Evolutionary conservation across 2,888 invertebrate genomes (phyloP), one percentile per base, ranked within the genome.

Genomic region (Griposia aprilina): DNA sequence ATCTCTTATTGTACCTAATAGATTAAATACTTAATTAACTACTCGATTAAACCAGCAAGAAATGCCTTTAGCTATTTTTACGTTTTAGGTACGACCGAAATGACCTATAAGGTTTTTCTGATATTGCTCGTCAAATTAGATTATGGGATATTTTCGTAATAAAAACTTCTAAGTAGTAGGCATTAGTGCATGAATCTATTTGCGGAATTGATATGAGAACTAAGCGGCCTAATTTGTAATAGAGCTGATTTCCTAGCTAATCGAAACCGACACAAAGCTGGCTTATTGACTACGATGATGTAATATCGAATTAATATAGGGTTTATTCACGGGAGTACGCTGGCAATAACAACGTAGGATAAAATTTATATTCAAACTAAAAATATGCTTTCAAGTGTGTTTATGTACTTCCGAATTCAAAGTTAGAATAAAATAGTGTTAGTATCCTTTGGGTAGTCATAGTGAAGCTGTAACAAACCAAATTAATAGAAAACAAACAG

Each of bases 161-260:
- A 23, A 68, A 68, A 80, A 57, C 67, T 59, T 36, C n/a, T 52
- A n/a, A n/a, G n/a, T n/a, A 17, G 23, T n/a, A n/a, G 11, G 1
- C 26, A 7, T 41, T 63, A 23, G 11, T 26, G 20, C 23, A 52
- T 48, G 15, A 68, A 68, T 71, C 3, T 52, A 63, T 62, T 62
- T n/a, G 30, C 26, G 15, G 20, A 60, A 81, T 57, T 81, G 23
- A 45, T 57, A 70, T n/a, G 50, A n/a, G 26, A 66, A 36, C 26
- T 57, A 23, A 36, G 15, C 6, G 17, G 17, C 1, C 2, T 26
- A 60, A 69, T 69, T 65, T 65, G 11, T 60, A 68, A 65, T 48
- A 48, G 41, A 71, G 62, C 23, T 55, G 23, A 57, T 83, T 62
- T 68, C 5, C 59, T 62, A 45, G 62, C 23, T 36, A 59, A 84